These are phyloP conservation scores for Nebria brevicollis DNA, from an alignment of 2,888 invertebrate species.

Conservation along the genomic window DNA sequence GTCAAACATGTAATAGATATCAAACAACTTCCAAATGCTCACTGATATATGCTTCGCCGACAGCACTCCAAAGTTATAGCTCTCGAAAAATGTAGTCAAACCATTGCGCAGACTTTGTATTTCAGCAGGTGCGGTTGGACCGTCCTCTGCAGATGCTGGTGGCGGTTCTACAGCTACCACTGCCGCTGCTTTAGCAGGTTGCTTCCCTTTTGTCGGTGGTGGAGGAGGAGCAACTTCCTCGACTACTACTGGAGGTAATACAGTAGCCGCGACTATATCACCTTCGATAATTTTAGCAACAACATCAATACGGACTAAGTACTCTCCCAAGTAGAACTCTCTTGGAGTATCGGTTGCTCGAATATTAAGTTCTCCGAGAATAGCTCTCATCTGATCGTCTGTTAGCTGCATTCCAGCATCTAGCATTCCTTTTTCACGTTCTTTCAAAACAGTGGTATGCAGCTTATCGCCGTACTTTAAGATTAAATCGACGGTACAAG, in stretches of 20 bases:
- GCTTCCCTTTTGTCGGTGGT: not conserved
- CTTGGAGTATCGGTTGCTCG: conserved; percentile 55
- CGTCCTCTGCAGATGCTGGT: not conserved
- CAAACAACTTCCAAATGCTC: conserved; percentile 62
- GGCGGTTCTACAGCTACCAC: conserved; percentile 55
- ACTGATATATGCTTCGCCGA: conserved; percentile 58
- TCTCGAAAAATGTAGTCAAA: conserved; percentile 59
- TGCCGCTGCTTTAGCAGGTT: conserved; percentile 56
- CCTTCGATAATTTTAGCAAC: conserved; percentile 16
- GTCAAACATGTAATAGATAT: conserved; percentile 63
- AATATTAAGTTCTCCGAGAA: conserved; percentile 54
- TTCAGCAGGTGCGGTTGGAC: conserved; percentile 46
- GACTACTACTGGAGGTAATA: not conserved
- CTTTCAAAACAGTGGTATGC: conserved; percentile 64
- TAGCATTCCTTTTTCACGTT: conserved; percentile 47
- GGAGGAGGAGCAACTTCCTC: not conserved
- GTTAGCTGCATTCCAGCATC: conserved; percentile 49
- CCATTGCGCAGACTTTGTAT: conserved; percentile 58
- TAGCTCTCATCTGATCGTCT: conserved; percentile 56
- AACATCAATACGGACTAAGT: conserved; percentile 8
- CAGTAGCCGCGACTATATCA: conserved; percentile 21
- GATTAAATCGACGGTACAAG: conserved; percentile 68
- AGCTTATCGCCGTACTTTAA: conserved; percentile 73
- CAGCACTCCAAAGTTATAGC: conserved; percentile 59
- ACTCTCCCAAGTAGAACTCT: conserved; percentile 57